These are phyloP conservation scores for Limnephilus rhombicus DNA, from an alignment of 2,888 invertebrate genomes.

Conservation along the genomic window DNA sequence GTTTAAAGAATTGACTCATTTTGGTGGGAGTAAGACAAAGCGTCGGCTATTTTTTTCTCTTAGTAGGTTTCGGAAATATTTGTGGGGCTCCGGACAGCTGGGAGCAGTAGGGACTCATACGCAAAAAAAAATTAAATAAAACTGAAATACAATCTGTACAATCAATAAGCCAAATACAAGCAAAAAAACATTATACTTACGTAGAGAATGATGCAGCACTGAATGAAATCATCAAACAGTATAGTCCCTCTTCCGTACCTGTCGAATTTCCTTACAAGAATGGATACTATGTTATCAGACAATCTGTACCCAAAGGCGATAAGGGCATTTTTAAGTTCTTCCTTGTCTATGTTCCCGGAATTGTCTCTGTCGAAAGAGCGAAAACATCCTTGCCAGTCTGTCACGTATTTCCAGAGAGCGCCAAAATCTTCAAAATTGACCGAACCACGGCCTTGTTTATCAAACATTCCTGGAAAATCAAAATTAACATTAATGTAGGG, in stretches of 20 bases:
- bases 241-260: conserved; percentile 93
- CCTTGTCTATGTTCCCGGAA: conserved; percentile 93
- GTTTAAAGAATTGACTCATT: too few relatives aligned
- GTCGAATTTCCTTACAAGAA: conserved; percentile 95
- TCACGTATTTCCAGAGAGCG: conserved; percentile 97
- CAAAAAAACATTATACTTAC: conserved; percentile 80
- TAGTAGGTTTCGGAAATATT: too few relatives aligned
- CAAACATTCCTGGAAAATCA: conserved; percentile 90
- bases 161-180: conserved; percentile 13
- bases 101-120: too few relatives aligned
- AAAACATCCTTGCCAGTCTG: conserved; percentile 98
- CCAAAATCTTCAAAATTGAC: conserved; percentile 97
- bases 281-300: conserved; percentile 88
- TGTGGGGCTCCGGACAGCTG: too few relatives aligned
- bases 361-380: conserved; percentile 95
- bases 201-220: conserved; percentile 94
- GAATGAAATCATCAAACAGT: conserved; percentile 98
- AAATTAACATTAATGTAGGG: not conserved
- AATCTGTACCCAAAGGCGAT: conserved; percentile 93
- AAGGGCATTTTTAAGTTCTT: conserved; percentile 94
- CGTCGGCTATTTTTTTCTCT: too few relatives aligned
- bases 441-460: conserved; percentile 91
- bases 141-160: conserved; percentile 8
- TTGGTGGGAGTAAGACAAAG: too few relatives aligned
- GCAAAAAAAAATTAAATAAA: not conserved